A percentile compares a stretch with the other conserved stretches of the same genome.
Conservation (phyloP, 2,113 vertebrate genomes). For the Chloebia gouldiae region DNA sequence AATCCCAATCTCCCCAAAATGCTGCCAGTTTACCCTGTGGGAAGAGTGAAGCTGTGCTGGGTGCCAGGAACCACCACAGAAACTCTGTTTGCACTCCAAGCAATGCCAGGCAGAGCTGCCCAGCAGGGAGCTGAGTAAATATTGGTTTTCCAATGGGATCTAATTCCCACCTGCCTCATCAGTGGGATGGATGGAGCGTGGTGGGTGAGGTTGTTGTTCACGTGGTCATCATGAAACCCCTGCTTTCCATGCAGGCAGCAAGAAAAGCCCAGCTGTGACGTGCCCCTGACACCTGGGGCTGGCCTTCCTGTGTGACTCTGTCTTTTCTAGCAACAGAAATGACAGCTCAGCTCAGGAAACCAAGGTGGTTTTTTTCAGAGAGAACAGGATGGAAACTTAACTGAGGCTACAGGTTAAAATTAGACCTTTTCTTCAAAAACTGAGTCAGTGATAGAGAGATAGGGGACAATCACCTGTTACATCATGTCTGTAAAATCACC, state of each 20-base stretch:
- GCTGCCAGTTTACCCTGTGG: background rate
- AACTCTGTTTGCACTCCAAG: background rate
- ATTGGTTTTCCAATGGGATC: background rate
- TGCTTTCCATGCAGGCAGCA: background rate
- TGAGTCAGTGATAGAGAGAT: background rate
- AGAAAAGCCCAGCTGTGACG: background rate
- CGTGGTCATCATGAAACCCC: background rate
- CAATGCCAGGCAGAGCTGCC: background rate
- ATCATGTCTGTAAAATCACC: background rate
- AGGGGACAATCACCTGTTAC: background rate
- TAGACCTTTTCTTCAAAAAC: background rate
- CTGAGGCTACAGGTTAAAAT: background rate
- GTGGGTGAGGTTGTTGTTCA: background rate
- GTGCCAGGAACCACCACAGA: slow-evolving; percentile 3
- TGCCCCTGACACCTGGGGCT: background rate
- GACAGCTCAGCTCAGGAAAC: background rate
- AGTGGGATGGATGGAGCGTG: background rate
- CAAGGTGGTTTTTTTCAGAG: background rate
- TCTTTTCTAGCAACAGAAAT: background rate
- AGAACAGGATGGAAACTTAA: background rate
- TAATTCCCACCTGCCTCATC: background rate
- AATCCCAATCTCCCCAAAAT: background rate
- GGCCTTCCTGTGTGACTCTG: background rate
- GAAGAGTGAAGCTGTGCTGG: background rate
- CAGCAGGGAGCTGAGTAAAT: slow-evolving; percentile 14